A percentile compares a stretch with the other conserved stretches of the same genome.
Conservation (phyloP, 2,797 vertebrate genomes). For the Crocidura indochinensis region DNA sequence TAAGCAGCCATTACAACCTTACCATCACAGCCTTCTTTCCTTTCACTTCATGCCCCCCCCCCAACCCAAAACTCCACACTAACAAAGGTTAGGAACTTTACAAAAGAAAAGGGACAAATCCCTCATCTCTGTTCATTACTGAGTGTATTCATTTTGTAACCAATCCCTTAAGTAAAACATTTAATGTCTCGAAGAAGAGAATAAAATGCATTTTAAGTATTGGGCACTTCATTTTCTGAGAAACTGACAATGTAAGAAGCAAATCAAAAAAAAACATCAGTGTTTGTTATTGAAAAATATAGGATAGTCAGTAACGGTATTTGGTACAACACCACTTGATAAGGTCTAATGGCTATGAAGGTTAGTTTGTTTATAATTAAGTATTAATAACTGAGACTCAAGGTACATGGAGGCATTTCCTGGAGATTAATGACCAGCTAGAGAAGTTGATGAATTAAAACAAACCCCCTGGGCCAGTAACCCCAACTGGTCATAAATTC, state of each 20-base stretch:
- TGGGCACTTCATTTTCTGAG: slow-evolving; percentile 25
- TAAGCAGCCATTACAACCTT: neutral
- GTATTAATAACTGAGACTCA: slow-evolving; percentile 80
- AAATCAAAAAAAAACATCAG: slow-evolving; percentile 55
- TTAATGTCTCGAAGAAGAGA: slow-evolving; percentile 20
- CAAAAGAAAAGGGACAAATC: slow-evolving; percentile 2
- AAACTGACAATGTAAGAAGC: neutral
- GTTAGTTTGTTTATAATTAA: slow-evolving; percentile 86
- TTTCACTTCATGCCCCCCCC: no score
- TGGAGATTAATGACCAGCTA: slow-evolving; percentile 82
- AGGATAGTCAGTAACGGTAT: slow-evolving; percentile 74
- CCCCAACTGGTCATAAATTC: slow-evolving; percentile 81
- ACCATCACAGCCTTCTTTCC: neutral
- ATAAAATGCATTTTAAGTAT: neutral
- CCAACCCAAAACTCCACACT: neutral
- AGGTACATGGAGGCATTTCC: slow-evolving; percentile 83
- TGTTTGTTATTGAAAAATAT: slow-evolving; percentile 71
- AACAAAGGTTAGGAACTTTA: neutral
- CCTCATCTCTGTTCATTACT: slow-evolving; percentile 2
- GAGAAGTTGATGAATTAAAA: slow-evolving; percentile 72
- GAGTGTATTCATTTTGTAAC: slow-evolving; percentile 15
- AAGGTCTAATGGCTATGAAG: slow-evolving; percentile 66
- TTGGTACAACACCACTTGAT: slow-evolving; percentile 65
- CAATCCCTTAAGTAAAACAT: neutral
- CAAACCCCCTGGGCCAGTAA: slow-evolving; percentile 83